Evolutionary conservation across 2,797 vertebrate species (phyloP).

Genomic region (Galago senegalensis): DNA sequence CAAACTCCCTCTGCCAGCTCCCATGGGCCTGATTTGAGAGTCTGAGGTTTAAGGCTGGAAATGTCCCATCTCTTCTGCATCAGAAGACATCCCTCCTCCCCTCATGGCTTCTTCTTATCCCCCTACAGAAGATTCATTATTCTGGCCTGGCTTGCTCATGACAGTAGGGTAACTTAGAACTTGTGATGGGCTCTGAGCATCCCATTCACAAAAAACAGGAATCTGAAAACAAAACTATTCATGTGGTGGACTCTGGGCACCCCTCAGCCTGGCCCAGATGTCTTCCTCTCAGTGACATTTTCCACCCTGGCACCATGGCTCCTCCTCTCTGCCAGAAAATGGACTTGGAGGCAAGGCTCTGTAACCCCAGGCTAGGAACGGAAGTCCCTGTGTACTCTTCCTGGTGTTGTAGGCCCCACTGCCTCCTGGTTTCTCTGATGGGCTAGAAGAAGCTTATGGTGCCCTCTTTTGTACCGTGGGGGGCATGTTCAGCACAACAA

Average conservation of each 20-base stretch:
- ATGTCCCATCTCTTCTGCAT: background rate
- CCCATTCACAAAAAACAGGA: background rate
- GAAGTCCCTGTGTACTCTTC: background rate
- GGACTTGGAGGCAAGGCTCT: background rate
- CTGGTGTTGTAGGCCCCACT: background rate
- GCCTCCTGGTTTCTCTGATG: conserved; percentile 5
- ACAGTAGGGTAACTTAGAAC: background rate
- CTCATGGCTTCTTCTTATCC: background rate
- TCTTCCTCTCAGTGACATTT: background rate
- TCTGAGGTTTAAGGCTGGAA: background rate
- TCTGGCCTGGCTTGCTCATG: background rate
- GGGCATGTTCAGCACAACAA: background rate
- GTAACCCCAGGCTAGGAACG: background rate
- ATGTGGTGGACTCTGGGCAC: background rate
- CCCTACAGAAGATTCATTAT: background rate
- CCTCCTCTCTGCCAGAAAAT: background rate
- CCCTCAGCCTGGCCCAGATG: background rate
- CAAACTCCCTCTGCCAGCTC: background rate
- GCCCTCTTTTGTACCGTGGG: background rate
- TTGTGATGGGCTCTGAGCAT: background rate
- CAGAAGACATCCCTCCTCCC: background rate
- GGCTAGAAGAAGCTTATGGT: background rate
- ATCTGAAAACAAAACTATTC: background rate
- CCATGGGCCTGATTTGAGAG: background rate
- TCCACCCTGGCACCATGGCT: fast-evolving